Conservation (phyloP, 1,140 invertebrate species). For the Lepidurus arcticus region DNA sequence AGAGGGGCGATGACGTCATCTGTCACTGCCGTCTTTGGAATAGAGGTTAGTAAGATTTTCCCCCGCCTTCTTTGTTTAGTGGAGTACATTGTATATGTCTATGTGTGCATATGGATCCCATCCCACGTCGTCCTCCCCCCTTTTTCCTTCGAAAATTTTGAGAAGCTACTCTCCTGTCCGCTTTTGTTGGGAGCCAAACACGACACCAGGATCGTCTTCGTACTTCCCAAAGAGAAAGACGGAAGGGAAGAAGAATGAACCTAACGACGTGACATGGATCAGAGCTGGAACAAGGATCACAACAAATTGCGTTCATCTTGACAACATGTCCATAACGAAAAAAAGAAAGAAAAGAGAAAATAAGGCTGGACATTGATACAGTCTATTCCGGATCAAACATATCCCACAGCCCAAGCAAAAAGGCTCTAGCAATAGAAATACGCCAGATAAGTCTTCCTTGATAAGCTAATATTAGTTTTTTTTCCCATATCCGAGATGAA, state of each 20-base stretch:
- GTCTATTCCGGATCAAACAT: not conserved
- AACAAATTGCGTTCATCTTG: conserved; percentile 16
- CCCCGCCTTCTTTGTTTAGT: not conserved
- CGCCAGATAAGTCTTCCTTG: too few species aligned
- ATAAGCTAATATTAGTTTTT: too few species aligned
- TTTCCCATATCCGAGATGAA: too few species aligned
- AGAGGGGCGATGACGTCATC: not conserved
- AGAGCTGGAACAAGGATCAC: not conserved
- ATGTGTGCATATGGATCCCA: not conserved
- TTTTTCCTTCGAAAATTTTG: not conserved
- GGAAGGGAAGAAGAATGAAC: not conserved
- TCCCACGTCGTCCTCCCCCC: not conserved
- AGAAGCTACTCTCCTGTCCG: not conserved
- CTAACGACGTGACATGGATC: not conserved
- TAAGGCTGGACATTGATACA: not conserved
- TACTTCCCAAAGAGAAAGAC: not conserved
- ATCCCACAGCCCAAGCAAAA: not conserved
- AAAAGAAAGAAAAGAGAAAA: not conserved
- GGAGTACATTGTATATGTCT: not conserved
- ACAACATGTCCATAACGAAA: not conserved
- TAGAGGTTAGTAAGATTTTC: not conserved
- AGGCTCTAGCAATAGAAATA: too few species aligned
- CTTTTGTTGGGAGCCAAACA: not conserved
- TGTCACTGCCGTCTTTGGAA: not conserved
- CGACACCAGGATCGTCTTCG: not conserved